A percentile compares a stretch with the other conserved stretches of the same genome.
Evolutionary conservation across 2,797 vertebrate species (phyloP).

Genomic region (Pogonophryne albipinna): DNA sequence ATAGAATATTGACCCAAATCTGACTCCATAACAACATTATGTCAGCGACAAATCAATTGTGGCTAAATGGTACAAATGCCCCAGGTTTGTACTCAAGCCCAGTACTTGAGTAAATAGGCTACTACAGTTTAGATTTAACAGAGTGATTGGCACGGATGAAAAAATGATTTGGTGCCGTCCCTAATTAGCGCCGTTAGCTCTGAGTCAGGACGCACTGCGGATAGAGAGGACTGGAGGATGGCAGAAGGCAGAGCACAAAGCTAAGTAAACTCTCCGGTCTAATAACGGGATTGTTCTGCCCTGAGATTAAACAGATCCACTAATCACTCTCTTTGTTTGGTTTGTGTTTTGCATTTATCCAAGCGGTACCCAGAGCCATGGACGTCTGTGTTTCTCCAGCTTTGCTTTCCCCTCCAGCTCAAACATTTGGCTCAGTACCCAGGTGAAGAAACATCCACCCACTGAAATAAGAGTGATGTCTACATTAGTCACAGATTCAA

Average conservation of each 20-base stretch:
- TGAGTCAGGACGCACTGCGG: slow-evolving; percentile 23
- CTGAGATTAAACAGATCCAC: slow-evolving; percentile 63
- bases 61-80: neutral
- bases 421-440: slow-evolving; percentile 12
- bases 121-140: neutral
- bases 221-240: slow-evolving; percentile 10
- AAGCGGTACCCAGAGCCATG: slow-evolving; percentile 6
- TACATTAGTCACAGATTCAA: slow-evolving; percentile 33
- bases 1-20: no score
- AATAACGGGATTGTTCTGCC: slow-evolving; percentile 48
- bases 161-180: slow-evolving; percentile 25
- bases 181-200: slow-evolving; percentile 48
- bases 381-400: slow-evolving; percentile 4
- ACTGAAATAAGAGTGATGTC: slow-evolving; percentile 32
- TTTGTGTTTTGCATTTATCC: slow-evolving; percentile 51
- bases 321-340: slow-evolving; percentile 68
- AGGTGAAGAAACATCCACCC: slow-evolving; percentile 18
- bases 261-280: slow-evolving; percentile 61
- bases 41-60: neutral
- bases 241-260: slow-evolving; percentile 52
- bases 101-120: neutral
- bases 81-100: neutral
- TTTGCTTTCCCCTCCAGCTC: slow-evolving; percentile 18
- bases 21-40: no score
- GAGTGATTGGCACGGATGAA: slow-evolving; percentile 13